Evolutionary conservation across 2,113 vertebrate genomes (phyloP).

Genomic region (Eptatretus burgeri): DNA sequence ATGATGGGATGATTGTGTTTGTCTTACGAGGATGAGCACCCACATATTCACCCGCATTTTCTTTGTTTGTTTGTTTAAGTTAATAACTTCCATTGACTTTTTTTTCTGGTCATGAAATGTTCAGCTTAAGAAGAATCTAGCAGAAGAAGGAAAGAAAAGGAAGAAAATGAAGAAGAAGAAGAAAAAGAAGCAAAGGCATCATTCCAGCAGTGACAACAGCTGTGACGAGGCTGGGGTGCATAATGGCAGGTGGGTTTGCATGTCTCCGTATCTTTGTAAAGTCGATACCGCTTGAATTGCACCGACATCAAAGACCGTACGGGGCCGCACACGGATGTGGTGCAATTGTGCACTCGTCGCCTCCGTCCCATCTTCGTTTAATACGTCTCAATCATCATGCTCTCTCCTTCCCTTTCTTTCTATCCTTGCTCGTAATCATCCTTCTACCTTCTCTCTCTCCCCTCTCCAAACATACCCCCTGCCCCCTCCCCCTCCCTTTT

Average conservation of each 20-base stretch:
- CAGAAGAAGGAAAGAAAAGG: slow-evolving; percentile 26
- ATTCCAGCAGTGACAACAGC: slow-evolving; percentile 18
- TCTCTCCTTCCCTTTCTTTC: too few species aligned
- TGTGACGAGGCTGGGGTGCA: slow-evolving; percentile 25
- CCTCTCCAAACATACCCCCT: background rate
- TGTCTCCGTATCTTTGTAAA: background rate
- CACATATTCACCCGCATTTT: too few species aligned
- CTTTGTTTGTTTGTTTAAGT: too few species aligned
- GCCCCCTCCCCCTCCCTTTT: background rate
- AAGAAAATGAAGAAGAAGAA: slow-evolving; percentile 23
- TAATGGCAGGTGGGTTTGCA: slow-evolving; percentile 13
- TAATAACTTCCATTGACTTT: too few species aligned
- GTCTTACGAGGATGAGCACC: too few species aligned
- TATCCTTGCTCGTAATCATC: background rate
- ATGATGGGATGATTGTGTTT: too few species aligned
- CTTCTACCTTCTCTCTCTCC: background rate
- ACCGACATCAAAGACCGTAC: background rate
- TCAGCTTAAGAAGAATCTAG: slow-evolving; percentile 37
- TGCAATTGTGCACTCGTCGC: background rate
- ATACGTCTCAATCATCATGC: too few species aligned
- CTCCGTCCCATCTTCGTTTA: too few species aligned
- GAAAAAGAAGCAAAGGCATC: slow-evolving; percentile 27
- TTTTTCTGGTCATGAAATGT: too few species aligned
- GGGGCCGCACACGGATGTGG: background rate
- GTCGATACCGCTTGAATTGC: background rate